Conservation (phyloP, 2,113 vertebrate genomes). For the Dasypus novemcinctus region DNA sequence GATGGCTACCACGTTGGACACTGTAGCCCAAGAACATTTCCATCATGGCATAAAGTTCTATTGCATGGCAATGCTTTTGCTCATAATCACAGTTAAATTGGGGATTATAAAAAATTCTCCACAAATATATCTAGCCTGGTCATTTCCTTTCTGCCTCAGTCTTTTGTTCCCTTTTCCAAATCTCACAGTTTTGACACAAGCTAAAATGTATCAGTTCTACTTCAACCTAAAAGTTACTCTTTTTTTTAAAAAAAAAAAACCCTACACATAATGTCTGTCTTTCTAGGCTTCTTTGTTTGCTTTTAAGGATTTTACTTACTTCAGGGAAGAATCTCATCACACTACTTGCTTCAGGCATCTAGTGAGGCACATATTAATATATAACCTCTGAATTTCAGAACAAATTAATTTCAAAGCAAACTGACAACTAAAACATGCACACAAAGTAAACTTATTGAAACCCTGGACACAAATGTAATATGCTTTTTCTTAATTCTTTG, state of each 20-base stretch:
- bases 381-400: background rate
- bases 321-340: background rate
- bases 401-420: slow-evolving; percentile 26
- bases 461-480: background rate
- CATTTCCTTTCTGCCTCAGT: background rate
- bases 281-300: background rate
- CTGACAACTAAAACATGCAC: background rate
- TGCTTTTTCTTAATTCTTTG: slow-evolving; percentile 10
- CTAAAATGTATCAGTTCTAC: background rate
- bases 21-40: background rate
- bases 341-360: background rate
- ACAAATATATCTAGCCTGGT: background rate
- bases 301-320: background rate
- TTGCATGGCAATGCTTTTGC: background rate
- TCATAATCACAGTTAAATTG: background rate
- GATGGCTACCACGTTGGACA: background rate
- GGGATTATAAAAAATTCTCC: background rate
- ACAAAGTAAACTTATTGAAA: background rate
- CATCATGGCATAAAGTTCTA: background rate
- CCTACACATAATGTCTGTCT: background rate
- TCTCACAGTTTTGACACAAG: background rate
- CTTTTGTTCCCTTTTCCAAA: background rate
- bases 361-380: background rate
- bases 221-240: background rate
- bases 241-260: background rate